phyloP scores from a whole-genome alignment of 2,888 invertebrate genomes.

The Agrotis ipsilon region DNA sequence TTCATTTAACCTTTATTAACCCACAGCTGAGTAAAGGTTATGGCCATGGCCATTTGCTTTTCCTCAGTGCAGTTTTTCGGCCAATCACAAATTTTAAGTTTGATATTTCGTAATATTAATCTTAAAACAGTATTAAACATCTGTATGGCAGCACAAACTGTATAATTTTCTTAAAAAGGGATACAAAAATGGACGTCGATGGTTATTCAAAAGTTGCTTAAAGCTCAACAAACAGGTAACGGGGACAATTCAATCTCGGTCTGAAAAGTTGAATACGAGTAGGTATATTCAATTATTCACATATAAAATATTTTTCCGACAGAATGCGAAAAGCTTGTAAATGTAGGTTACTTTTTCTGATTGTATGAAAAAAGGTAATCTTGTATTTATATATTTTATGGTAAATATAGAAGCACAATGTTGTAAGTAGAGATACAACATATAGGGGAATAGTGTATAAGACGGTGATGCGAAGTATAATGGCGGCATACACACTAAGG shows the following conservation, averaged over 20 bases:
- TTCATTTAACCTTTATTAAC: no score
- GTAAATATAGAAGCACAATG: not conserved
- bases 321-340: conserved; percentile 3
- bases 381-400: not conserved
- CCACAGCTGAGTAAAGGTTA: no score
- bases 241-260: conserved; percentile 3
- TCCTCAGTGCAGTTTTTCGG: no score
- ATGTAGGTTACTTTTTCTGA: not conserved
- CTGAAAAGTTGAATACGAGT: not conserved
- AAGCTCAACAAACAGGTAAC: conserved; percentile 1
- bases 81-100: no score
- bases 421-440: not conserved
- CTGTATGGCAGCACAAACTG: no score
- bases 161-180: no score
- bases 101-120: no score
- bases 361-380: not conserved
- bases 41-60: no score
- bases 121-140: no score
- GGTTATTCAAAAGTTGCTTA: conserved; percentile 1
- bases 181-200: not conserved
- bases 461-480: no score
- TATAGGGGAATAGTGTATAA: no score
- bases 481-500: no score
- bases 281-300: conserved; percentile 5
- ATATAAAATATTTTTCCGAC: conserved; percentile 1